Evolutionary conservation across 2,888 invertebrate species (phyloP).

Genomic region (Griposia aprilina): DNA sequence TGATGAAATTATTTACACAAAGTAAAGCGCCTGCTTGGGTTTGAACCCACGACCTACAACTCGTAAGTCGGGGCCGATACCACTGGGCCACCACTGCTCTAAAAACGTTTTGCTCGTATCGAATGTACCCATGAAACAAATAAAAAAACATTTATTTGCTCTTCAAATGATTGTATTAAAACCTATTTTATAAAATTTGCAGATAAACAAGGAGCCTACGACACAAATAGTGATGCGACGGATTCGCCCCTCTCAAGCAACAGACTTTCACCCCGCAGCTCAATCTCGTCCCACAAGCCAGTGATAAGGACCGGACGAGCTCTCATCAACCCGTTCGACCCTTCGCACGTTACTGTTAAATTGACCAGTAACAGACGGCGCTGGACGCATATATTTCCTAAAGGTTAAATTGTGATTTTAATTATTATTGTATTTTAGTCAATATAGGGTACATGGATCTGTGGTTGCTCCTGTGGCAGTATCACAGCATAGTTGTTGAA

Average conservation of each 20-base stretch:
- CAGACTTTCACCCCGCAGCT: slow-evolving; percentile 84
- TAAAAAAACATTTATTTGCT: not conserved
- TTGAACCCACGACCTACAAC: too few relatives aligned
- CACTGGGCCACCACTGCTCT: too few relatives aligned
- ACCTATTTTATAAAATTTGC: slow-evolving; percentile 7
- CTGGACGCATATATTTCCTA: slow-evolving; percentile 99
- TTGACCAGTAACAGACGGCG: slow-evolving; percentile 98
- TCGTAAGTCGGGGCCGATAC: too few relatives aligned
- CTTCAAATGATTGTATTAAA: not conserved
- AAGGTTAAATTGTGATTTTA: slow-evolving; percentile 76
- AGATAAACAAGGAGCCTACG: slow-evolving; percentile 79
- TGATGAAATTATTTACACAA: too few relatives aligned
- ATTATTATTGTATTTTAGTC: not conserved
- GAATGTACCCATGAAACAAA: not conserved
- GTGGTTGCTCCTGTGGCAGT: not conserved
- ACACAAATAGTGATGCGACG: slow-evolving; percentile 80
- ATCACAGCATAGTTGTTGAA: not conserved
- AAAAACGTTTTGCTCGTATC: not conserved
- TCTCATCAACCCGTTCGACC: slow-evolving; percentile 99
- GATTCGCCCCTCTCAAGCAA: slow-evolving; percentile 80
- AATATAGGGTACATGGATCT: not conserved
- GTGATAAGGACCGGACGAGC: slow-evolving; percentile 94
- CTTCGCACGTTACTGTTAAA: slow-evolving; percentile 98
- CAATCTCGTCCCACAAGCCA: slow-evolving; percentile 86
- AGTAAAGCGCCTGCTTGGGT: too few relatives aligned